A percentile compares a stretch with the other conserved stretches of the same genome.
Conservation (phyloP, 2,888 invertebrate species). For the Lasius fuliginosus region DNA sequence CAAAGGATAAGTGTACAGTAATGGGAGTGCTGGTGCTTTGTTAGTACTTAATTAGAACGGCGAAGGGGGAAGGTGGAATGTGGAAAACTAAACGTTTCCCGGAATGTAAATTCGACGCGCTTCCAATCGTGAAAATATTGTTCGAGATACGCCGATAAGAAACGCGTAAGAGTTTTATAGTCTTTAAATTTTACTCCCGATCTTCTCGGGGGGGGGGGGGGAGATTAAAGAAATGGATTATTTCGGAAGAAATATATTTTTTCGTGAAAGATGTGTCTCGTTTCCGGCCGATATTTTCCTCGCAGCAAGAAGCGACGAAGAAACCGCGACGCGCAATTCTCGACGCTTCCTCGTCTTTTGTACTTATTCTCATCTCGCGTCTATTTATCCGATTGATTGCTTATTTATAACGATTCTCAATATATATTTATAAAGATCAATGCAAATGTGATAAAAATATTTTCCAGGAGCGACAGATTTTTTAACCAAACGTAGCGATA, state of each 20-base stretch:
- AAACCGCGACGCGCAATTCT: neutral
- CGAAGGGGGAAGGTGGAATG: constrained; percentile 48
- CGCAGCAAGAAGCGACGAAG: neutral
- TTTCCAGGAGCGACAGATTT: neutral
- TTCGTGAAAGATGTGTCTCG: neutral
- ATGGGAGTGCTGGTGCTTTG: constrained; percentile 70
- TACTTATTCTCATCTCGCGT: neutral
- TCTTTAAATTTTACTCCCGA: constrained; percentile 60
- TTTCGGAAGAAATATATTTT: constrained; percentile 22
- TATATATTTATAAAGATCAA: neutral
- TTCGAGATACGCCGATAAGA: constrained; percentile 52
- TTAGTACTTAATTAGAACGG: constrained; percentile 68
- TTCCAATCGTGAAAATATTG: constrained; percentile 71
- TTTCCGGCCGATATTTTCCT: constrained; percentile 7
- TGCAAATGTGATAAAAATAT: neutral
- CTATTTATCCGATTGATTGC: neutral
- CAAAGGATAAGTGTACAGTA: constrained; percentile 68
- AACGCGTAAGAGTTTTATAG: constrained; percentile 48
- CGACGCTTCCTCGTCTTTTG: neutral
- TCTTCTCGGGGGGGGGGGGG: constrained; percentile 47
- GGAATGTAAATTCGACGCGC: constrained; percentile 64
- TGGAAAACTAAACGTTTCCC: constrained; percentile 74
- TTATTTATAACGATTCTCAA: neutral
- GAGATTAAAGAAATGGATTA: constrained; percentile 53
- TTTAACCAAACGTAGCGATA: neutral